Percentiles rank a stretch among this genome's conserved stretches.
Conservation (phyloP, 2,113 vertebrate genomes). For the Leucoraja erinaceus region DNA sequence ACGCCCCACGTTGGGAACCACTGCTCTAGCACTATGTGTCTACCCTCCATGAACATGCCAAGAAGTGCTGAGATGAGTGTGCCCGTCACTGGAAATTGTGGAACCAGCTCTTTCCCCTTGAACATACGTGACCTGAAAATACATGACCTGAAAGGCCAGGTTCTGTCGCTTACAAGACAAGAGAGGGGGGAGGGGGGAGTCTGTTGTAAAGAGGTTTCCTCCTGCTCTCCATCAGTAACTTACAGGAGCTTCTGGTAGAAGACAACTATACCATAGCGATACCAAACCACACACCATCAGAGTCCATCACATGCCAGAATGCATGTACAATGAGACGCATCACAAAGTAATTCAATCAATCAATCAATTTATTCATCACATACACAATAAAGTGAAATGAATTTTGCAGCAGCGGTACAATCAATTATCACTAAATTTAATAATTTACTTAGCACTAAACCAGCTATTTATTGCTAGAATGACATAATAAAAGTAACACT, state of each 20-base stretch:
- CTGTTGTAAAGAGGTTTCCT: background rate
- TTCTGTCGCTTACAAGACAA: background rate
- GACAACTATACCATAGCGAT: background rate
- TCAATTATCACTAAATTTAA: too few species aligned
- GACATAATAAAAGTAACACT: background rate
- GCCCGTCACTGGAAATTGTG: background rate
- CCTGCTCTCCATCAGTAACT: background rate
- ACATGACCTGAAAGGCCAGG: background rate
- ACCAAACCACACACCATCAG: background rate
- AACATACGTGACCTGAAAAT: background rate
- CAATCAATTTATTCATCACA: too few species aligned
- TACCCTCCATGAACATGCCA: background rate
- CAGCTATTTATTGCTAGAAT: background rate
- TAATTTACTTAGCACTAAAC: background rate
- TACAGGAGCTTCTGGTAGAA: background rate
- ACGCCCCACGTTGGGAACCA: too few species aligned
- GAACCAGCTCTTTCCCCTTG: background rate
- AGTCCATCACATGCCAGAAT: background rate
- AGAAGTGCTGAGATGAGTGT: background rate
- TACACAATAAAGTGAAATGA: too few species aligned
- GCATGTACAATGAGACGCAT: background rate
- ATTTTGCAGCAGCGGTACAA: too few species aligned
- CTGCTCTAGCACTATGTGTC: too few species aligned
- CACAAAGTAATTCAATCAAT: background rate
- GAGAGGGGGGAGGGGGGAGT: too few species aligned